Evolutionary conservation across 2,888 invertebrate species (phyloP).

Genomic region (Fissipunctia ypsillon): DNA sequence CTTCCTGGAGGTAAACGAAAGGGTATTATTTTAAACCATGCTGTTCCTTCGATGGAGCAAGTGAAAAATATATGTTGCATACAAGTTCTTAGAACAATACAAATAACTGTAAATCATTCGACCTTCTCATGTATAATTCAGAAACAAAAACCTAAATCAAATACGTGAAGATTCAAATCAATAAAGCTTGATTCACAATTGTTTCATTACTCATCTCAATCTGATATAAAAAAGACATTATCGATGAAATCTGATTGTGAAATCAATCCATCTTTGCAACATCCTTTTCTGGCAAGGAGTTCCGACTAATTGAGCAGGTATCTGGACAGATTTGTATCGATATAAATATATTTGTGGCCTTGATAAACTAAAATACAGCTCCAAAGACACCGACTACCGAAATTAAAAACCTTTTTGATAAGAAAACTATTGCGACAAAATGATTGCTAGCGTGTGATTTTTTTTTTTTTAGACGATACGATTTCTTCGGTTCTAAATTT

Average conservation of each 20-base stretch:
- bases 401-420: too few species aligned
- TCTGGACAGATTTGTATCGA: neutral
- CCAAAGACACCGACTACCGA: too few species aligned
- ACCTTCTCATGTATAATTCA: constrained; percentile 23
- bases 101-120: neutral
- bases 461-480: too few species aligned
- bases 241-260: constrained; percentile 41
- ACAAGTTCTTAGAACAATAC: too few species aligned
- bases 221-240: constrained; percentile 37
- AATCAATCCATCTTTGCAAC: constrained; percentile 53
- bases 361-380: too few species aligned
- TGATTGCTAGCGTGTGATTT: too few species aligned
- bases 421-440: too few species aligned
- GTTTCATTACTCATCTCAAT: constrained; percentile 38
- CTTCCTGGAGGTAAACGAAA: too few species aligned
- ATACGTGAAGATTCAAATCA: constrained; percentile 3
- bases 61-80: too few species aligned
- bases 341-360: too few species aligned
- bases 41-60: too few species aligned
- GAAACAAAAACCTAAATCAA: constrained; percentile 7
- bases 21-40: too few species aligned
- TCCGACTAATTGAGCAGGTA: constrained; percentile 14
- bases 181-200: constrained; percentile 25
- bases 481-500: neutral
- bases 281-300: constrained; percentile 32